Evolutionary conservation across 2,888 invertebrate genomes (phyloP).

Genomic region (Pomacea canaliculata): DNA sequence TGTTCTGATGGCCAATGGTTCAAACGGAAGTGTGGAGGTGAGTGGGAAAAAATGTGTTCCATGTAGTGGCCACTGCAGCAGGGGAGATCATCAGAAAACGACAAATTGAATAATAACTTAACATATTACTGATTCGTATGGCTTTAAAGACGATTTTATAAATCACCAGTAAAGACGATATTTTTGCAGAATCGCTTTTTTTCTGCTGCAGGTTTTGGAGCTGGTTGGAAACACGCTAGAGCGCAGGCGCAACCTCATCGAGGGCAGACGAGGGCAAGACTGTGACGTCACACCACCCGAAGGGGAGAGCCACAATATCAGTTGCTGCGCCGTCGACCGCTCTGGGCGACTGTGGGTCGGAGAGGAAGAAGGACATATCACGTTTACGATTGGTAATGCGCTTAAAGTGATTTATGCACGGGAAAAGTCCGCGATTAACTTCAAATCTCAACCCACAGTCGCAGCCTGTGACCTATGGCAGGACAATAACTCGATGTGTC

Average conservation of each 20-base stretch:
- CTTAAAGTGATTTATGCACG: slow-evolving; percentile 1
- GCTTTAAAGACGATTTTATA: too few relatives aligned
- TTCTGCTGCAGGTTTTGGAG: slow-evolving; percentile 9
- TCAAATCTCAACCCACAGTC: not conserved
- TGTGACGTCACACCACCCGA: not conserved
- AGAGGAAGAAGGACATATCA: slow-evolving; percentile 17
- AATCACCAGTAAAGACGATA: too few relatives aligned
- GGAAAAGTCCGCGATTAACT: not conserved
- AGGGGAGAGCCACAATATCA: slow-evolving; percentile 2
- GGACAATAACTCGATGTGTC: not conserved
- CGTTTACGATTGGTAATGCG: slow-evolving; percentile 24
- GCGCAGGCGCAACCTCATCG: slow-evolving; percentile 2
- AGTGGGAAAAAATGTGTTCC: not conserved
- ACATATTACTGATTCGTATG: too few relatives aligned
- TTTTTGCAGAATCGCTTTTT: too few relatives aligned
- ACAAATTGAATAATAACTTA: too few relatives aligned
- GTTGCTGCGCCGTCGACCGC: slow-evolving; percentile 15
- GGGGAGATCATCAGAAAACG: too few relatives aligned
- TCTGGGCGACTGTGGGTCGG: slow-evolving; percentile 20
- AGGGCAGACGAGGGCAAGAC: slow-evolving; percentile 3
- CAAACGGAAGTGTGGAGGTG: slow-evolving; percentile 15
- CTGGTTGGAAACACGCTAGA: slow-evolving; percentile 3
- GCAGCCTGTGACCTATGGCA: not conserved
- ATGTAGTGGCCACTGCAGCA: too few relatives aligned
- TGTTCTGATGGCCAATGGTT: slow-evolving; percentile 9